These are phyloP conservation scores for Heliothis subflexa DNA, from an alignment of 1,140 invertebrate genomes.

Conservation along the genomic window DNA sequence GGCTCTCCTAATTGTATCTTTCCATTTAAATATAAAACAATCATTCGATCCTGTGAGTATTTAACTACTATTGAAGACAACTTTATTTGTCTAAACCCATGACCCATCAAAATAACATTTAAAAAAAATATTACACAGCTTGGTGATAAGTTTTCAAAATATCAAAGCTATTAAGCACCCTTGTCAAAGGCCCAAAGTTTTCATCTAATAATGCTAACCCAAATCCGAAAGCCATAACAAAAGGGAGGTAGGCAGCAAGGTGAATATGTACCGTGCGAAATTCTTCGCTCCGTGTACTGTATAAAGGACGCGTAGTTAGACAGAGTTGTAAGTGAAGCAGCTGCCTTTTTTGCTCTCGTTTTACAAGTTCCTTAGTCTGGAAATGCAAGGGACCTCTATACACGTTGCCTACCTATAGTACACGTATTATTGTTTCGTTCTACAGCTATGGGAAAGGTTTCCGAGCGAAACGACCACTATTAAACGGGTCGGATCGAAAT, in stretches of 20 bases:
- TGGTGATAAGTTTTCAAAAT: too few relatives aligned
- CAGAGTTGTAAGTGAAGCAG: conserved; percentile 75
- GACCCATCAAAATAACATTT: too few relatives aligned
- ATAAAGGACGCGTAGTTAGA: conserved; percentile 60
- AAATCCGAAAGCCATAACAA: conserved; percentile 3
- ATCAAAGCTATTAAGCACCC: too few relatives aligned
- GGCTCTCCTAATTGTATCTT: conserved; percentile 32
- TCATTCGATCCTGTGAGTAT: background rate
- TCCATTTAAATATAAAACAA: background rate
- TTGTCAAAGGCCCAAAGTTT: background rate
- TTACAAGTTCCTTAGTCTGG: conserved; percentile 69
- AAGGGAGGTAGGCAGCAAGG: conserved; percentile 19
- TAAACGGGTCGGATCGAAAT: conserved; percentile 45
- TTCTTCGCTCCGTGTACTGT: background rate
- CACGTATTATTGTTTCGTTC: conserved; percentile 74
- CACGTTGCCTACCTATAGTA: conserved; percentile 1
- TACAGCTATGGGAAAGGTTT: conserved; percentile 57
- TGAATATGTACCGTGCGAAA: conserved; percentile 34
- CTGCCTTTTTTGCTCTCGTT: conserved; percentile 74
- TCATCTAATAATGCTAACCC: conserved; percentile 7
- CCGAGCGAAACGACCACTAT: conserved; percentile 40
- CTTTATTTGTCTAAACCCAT: background rate
- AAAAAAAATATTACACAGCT: background rate
- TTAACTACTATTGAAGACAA: background rate
- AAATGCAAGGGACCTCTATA: conserved; percentile 66